Conservation (phyloP, 2,888 invertebrate species). For the Caradrina clavipalpis region DNA sequence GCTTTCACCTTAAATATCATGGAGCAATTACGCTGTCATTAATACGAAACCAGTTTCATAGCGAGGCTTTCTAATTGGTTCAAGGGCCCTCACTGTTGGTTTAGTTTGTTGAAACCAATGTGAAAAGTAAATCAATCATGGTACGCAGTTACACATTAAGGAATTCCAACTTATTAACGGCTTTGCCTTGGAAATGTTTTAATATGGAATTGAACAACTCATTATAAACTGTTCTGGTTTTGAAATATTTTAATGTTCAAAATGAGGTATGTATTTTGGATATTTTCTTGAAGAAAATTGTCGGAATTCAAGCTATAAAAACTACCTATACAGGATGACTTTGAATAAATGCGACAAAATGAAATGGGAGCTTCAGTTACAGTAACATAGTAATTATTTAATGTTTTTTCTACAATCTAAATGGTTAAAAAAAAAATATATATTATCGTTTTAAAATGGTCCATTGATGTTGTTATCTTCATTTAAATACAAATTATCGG, state of each 20-base stretch:
- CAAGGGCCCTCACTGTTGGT: slow-evolving; percentile 73
- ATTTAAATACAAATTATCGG: too few species aligned
- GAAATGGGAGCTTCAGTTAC: too few species aligned
- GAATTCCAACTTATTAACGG: slow-evolving; percentile 51
- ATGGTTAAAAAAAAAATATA: too few species aligned
- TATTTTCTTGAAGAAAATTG: not conserved
- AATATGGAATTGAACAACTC: slow-evolving; percentile 15
- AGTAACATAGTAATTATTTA: too few species aligned
- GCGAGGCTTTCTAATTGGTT: slow-evolving; percentile 77
- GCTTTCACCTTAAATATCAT: too few species aligned
- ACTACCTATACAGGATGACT: too few species aligned
- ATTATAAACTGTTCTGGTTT: too few species aligned
- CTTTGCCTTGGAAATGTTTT: slow-evolving; percentile 34
- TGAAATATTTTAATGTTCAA: too few species aligned
- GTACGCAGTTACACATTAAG: slow-evolving; percentile 44
- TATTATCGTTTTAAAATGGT: too few species aligned
- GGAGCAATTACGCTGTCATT: slow-evolving; percentile 47
- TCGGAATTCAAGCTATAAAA: not conserved
- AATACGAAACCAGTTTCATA: slow-evolving; percentile 49
- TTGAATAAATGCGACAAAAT: too few species aligned
- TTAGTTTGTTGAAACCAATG: slow-evolving; percentile 74
- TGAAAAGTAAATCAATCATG: slow-evolving; percentile 79
- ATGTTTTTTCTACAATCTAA: too few species aligned
- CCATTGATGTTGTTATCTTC: too few species aligned
- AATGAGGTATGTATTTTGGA: slow-evolving; percentile 3